These are phyloP conservation scores for Zaprionus tsacasi DNA, from an alignment of 1,140 invertebrate genomes.

Conservation along the genomic window DNA sequence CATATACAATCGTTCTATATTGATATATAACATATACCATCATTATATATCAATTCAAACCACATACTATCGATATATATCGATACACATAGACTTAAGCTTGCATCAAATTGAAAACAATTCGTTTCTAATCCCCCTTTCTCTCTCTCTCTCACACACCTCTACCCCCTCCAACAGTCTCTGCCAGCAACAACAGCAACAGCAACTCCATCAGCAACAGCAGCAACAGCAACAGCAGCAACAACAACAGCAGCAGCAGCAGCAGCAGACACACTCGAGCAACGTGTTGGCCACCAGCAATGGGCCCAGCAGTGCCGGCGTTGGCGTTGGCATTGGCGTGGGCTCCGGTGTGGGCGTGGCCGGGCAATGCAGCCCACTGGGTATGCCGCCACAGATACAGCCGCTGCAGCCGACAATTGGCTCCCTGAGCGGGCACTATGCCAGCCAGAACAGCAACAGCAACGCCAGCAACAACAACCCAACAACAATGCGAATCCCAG, in stretches of 20 bases:
- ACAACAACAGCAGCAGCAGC: slow-evolving; percentile 53
- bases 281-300: slow-evolving; percentile 76
- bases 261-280: slow-evolving; percentile 63
- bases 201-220: slow-evolving; percentile 51
- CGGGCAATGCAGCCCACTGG: slow-evolving; percentile 71
- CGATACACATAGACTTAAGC: too few species aligned
- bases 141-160: not conserved
- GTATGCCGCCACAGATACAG: slow-evolving; percentile 76
- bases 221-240: slow-evolving; percentile 61
- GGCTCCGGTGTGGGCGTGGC: slow-evolving; percentile 54
- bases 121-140: not conserved
- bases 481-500: slow-evolving; percentile 54
- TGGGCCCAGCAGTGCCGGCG: slow-evolving; percentile 72
- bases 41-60: too few species aligned
- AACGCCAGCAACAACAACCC: slow-evolving; percentile 21
- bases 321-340: slow-evolving; percentile 65
- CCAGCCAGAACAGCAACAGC: slow-evolving; percentile 7
- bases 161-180: slow-evolving; percentile 55
- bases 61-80: too few species aligned
- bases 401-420: slow-evolving; percentile 77
- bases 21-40: too few species aligned
- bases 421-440: slow-evolving; percentile 68
- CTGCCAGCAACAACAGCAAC: slow-evolving; percentile 61
- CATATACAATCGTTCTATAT: too few species aligned
- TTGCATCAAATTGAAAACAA: too few species aligned